Conservation (phyloP, 1,140 invertebrate genomes). For the Lamellibrachia luymesi region DNA sequence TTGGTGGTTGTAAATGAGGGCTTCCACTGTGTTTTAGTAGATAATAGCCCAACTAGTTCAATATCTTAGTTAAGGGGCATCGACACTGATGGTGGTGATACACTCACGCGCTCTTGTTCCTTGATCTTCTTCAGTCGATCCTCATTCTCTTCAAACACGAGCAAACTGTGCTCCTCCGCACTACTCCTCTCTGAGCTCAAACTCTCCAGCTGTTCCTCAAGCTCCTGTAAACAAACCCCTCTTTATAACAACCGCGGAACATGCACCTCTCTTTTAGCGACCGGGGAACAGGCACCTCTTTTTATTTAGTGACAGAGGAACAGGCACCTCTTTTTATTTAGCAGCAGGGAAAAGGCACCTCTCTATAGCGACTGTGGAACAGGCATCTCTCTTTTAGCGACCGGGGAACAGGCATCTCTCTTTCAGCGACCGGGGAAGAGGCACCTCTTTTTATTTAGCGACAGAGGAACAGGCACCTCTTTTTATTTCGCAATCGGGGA, state of each 20-base stretch:
- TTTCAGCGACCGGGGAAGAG: background rate
- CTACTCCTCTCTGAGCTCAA: constrained; percentile 11
- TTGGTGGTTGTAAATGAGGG: too few relatives aligned
- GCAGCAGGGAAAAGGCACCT: background rate
- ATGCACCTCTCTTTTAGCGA: background rate
- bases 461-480: too few relatives aligned
- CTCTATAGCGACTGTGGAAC: background rate
- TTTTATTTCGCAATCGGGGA: too few relatives aligned
- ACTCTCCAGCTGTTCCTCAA: constrained; percentile 20
- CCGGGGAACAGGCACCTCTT: too few relatives aligned
- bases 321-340: too few relatives aligned
- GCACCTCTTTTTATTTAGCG: too few relatives aligned
- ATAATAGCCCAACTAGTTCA: too few relatives aligned
- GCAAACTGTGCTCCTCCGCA: constrained; percentile 19
- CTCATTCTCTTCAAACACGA: constrained; percentile 27
- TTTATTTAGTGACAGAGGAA: too few relatives aligned
- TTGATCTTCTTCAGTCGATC: constrained; percentile 23
- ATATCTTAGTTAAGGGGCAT: too few relatives aligned
- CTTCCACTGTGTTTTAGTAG: too few relatives aligned
- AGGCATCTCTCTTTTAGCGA: too few relatives aligned
- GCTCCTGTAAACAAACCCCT: constrained; percentile 12
- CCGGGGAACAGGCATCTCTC: too few relatives aligned
- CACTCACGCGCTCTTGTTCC: constrained; percentile 21
- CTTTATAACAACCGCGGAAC: background rate
- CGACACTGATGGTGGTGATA: background rate